A percentile compares a stretch with the other conserved stretches of the same genome.
Conservation (phyloP, 2,888 invertebrate species). For the Cremastinae sp. region DNA sequence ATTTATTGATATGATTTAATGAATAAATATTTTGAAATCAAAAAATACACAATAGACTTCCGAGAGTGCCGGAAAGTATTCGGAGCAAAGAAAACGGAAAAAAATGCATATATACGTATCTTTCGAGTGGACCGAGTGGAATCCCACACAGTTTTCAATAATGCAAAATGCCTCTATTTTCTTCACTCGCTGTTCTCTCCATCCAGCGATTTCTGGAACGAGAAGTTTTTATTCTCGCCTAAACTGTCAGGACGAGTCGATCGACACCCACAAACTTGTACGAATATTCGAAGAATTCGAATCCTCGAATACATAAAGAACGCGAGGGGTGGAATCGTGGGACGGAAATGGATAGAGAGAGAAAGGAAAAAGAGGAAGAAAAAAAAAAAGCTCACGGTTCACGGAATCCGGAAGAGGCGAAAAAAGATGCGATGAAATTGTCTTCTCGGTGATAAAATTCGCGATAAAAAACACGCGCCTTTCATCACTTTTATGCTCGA, state of each 20-base stretch:
- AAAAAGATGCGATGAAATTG: conserved; percentile 34
- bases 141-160: conserved; percentile 54
- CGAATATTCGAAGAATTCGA: conserved; percentile 38
- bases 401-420: conserved; percentile 12
- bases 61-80: no score
- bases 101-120: conserved; percentile 24
- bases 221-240: conserved; percentile 16
- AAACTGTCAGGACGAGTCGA: conserved; percentile 31
- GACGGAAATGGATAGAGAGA: conserved; percentile 24
- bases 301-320: conserved; percentile 37
- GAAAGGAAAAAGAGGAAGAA: not conserved
- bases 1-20: no score
- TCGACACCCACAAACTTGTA: conserved; percentile 36
- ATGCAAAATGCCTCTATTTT: conserved; percentile 36
- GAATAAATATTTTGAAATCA: no score
- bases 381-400: conserved; percentile 23
- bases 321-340: conserved; percentile 25
- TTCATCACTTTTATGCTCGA: not conserved
- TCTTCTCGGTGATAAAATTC: conserved; percentile 33
- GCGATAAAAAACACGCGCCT: conserved; percentile 11
- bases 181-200: conserved; percentile 9
- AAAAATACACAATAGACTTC: no score
- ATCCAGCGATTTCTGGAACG: not conserved
- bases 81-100: no score
- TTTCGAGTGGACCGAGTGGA: conserved; percentile 36